These are phyloP conservation scores for Dione juno DNA, from an alignment of 2,888 invertebrate species.

Conservation along the genomic window DNA sequence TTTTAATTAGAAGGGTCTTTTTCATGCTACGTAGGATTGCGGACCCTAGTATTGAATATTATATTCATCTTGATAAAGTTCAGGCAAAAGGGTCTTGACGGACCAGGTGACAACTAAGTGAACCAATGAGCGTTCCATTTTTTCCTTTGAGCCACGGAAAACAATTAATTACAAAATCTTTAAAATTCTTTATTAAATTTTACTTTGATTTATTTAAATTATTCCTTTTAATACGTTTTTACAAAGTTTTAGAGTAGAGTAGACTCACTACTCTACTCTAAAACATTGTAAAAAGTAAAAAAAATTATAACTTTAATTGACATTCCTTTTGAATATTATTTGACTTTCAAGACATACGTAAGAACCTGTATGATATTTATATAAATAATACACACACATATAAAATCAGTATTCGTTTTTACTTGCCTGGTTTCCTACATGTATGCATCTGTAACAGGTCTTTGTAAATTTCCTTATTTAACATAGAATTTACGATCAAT, in stretches of 20 bases:
- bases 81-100: background rate
- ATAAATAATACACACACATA: no score
- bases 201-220: constrained; percentile 17
- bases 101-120: background rate
- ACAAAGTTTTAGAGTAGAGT: background rate
- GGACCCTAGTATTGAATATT: no score
- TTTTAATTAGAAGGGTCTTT: no score
- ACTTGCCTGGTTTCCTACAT: no score
- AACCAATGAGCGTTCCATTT: background rate
- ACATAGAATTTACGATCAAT: no score
- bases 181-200: background rate
- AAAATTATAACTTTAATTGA: constrained; percentile 3
- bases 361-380: no score
- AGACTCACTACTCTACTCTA: background rate
- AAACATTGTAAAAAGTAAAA: constrained; percentile 3
- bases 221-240: constrained; percentile 11
- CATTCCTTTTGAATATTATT: background rate
- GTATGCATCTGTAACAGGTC: no score
- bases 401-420: no score
- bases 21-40: no score
- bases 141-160: background rate
- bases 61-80: no score
- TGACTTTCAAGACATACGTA: no score
- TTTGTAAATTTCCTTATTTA: no score
- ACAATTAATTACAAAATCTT: background rate